Evolutionary conservation across 2,888 invertebrate species (phyloP), one percentile per base, ranked within the genome.

Genomic region (Diachrysia chrysitis): DNA sequence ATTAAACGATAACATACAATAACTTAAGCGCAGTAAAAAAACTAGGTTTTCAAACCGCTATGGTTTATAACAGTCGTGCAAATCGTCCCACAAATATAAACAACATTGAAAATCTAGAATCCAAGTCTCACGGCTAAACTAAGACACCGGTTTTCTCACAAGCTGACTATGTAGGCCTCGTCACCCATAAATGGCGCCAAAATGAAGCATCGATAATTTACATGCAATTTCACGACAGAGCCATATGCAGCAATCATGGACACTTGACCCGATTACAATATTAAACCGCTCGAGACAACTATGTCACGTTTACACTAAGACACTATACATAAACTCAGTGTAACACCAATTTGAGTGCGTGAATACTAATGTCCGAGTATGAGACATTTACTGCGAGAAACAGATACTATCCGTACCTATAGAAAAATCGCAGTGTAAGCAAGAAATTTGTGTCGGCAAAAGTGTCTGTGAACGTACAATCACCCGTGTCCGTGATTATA

Each of bases 141-240:
- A 59, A 54, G 59, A 55, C 69, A 76, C 76, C 35, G 71, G 79
- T 78, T 78, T 63, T 70, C 77, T 73, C 58, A 61, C 59, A 76
- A 69, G 69, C 67, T 37, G 48, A 66, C 19, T 64, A 67, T 73
- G 65, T 74, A 82, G 85, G 79, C 78, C 85, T 81, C 79, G 83
- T 68, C 68, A 66, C 55, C 88, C 87, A 78, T 89, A 89, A 82
- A 82, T 75, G 87, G 87, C 66, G 78, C 80, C 83, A 85, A 85
- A 85, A 84, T 83, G 82, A 82, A 83, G 81, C 83, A 73, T 83
- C 85, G 73, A 87, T 85, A 84, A 89, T 89, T 89, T 89, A 89
- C 89, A 91, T 90, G 85, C 84, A 88, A 89, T 91, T 90, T 90
- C 89, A 88, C 85, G 87, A 87, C 87, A 83, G 61, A 64, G 60